Base-by-base conservation (phyloP, 2,113 vertebrate species). In the Clarias magur region DNA sequence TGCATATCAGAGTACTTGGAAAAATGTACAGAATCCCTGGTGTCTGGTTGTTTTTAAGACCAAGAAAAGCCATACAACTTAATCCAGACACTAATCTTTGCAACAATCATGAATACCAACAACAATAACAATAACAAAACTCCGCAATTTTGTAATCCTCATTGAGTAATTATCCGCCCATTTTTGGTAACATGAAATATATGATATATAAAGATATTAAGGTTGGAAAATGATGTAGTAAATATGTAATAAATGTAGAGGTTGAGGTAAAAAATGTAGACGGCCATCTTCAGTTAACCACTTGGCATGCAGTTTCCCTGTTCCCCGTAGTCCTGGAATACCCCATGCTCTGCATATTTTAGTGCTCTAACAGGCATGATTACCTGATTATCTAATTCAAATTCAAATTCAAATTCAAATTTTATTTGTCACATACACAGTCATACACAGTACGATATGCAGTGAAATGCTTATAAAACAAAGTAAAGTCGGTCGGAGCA, bases 11-110 rank as follows among this genome's bases (percentile, higher is more conserved):
- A 27, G 42, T 25, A 48, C 72, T 48, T 53, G 5, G 13, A 78
- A 85, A 70, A 15, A 68, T 27, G 67, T 63, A 42, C 10, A 34
- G 21, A 57, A 82, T 27, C 15, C 13, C 6, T 79, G 73, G 5
- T 19, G 19, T 38, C 34, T 67, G 63, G n/a, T 85, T 80, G 60
- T 82, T 48, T 16, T 76, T 23, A 82, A 78, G 23, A 79, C 27
- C 63, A 82, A 48, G 53, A 21, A 59, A 68, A 73, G 85, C 54
- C 54, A 10, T 76, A 19, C 62, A 85, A 53, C 25, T 63, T 16
- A 70, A 19, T 85, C 76, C 65, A 54, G 34, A 34, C 65, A 65
- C 59, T 62, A 54, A 23, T 9, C 9, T 76, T 67, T 19, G 17
- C 48, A 59, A 21, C 34, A 21, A 13, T 8, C 30, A 38, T 16